Evolutionary conservation across 2,113 vertebrate genomes (phyloP), one percentile per base, ranked within the genome.

Genomic region (Tor tambroides): DNA sequence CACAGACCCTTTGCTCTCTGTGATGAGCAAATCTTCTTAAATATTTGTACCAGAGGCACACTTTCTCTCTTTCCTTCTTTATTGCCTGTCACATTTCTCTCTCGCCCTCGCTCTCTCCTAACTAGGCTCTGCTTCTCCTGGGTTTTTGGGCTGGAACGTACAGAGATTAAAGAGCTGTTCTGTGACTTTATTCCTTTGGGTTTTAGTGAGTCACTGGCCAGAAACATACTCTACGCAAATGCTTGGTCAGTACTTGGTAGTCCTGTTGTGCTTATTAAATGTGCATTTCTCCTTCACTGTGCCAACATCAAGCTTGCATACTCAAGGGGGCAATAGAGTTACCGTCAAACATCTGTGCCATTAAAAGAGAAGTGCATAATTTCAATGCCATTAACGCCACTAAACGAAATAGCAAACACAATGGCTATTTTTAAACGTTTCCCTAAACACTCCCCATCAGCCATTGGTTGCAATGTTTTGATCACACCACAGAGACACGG

Each of bases 21-120:
- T 43, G 72, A 85, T 41, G 84, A 67, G 80, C 49, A 89, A 84
- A 89, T 51, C 41, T 74, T 51, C 23, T 82, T 82, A 82, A 82
- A 82, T 30, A 82, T 82, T 82, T 82, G 38, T 46, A 67, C 80
- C 80, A 30, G 56, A 82, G 61, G 38, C 38, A 46, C 41, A 78
- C 38, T 75, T 46, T 82, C 72, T 19, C 49, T 23, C 35, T 77
- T 65, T 71, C 21, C 17, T 32, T 83, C 26, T 49, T 38, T 82
- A 46, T n/a, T 41, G 38, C 65, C 76, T 51, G 61, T 67, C 59
- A 41, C 46, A 23, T 71, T 26, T 41, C 17, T 51, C 8, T 81
- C 69, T 82, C 30, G 21, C 12, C 15, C 41, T 21, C 85, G 15
- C 59, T 21, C 49, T n/a, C 12, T 63, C 51, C 80, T 49, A 67